A percentile compares a stretch with the other conserved stretches of the same genome.
phyloP scores from a whole-genome alignment of 2,888 invertebrate genomes.

The Osmoderma eremita region DNA sequence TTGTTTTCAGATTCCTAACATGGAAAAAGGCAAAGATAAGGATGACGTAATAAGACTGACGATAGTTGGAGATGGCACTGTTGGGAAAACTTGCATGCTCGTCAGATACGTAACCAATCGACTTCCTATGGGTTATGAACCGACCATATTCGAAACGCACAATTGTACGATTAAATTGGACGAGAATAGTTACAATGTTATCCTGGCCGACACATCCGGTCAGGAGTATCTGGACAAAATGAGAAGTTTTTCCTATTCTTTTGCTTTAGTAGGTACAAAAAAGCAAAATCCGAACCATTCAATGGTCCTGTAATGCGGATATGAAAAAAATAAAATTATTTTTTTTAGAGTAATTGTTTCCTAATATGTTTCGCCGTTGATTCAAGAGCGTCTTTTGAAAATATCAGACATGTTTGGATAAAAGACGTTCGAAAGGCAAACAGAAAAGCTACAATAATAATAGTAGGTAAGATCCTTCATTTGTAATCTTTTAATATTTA shows the following conservation, averaged over 20 bases:
- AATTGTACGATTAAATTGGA: constrained; percentile 69
- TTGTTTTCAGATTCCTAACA: background rate
- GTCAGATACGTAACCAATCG: constrained; percentile 25
- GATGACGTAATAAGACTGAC: constrained; percentile 35
- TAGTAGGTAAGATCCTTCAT: constrained; percentile 42
- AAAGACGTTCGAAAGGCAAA: constrained; percentile 33
- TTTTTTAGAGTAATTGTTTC: constrained; percentile 81
- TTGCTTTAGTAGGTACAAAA: constrained; percentile 24
- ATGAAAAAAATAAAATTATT: constrained; percentile 6
- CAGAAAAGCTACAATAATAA: constrained; percentile 30
- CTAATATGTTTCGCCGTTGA: constrained; percentile 81
- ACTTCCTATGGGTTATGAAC: constrained; percentile 36
- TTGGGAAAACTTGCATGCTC: constrained; percentile 42
- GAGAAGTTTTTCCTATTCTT: constrained; percentile 77
- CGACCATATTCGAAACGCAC: constrained; percentile 41
- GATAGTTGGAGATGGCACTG: constrained; percentile 41
- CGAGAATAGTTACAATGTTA: constrained; percentile 77
- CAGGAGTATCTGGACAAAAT: constrained; percentile 88
- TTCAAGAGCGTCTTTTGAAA: constrained; percentile 62
- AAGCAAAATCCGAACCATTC: too few species aligned
- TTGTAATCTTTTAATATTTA: background rate
- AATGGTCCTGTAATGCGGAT: background rate
- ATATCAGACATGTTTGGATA: constrained; percentile 38
- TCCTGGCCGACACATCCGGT: constrained; percentile 86
- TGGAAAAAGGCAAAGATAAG: constrained; percentile 12